Evolutionary conservation across 2,797 vertebrate species (phyloP), one percentile per base, ranked within the genome.

Genomic region (Hippocampus kuda): DNA sequence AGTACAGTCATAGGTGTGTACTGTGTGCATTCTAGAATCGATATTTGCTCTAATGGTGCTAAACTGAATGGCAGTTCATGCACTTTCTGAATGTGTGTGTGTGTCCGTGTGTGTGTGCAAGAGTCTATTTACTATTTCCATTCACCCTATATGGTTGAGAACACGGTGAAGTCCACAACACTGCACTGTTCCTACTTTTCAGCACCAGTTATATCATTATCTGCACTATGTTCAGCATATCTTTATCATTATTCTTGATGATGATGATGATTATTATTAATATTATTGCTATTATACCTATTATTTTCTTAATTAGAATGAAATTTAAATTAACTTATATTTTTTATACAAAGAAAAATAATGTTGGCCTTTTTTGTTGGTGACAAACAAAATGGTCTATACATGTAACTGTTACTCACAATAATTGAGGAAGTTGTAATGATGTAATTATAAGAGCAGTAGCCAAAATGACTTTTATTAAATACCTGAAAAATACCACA

Each of bases 311-410:
- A 91, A 91, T 92, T 92, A 91, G 88, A 91, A 81, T 91, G 90
- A 57, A 83, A 92, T 91, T 92, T 91, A 92, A 92, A 92, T 92
- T 92, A 92, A 93, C 91, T 92, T 92, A 92, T 92, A 93, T 92
- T 93, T 92, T 89, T 90, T 90, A 89, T 89, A 89, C 88, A 88
- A 85, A 88, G 80, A 84, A 81, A 81, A 87, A 81, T 84, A 85
- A 87, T 83, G 85, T 90, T 91, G 88, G 89, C 87, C 85, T 89
- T 92, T 88, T 90, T 89, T 85, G 91, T 91, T 91, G 92, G 90
- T 84, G 81, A 84, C 86, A 87, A 88, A 85, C 85, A 77, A 82
- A 88, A 87, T 57, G 81, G 85, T 90, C 79, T 87, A 86, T 87
- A 91, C 88, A 89, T 86, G 86, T 86, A 87, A 89, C 83, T 90